Evolutionary conservation across 1,140 invertebrate genomes (phyloP).

Genomic region (Vanessa tameamea): DNA sequence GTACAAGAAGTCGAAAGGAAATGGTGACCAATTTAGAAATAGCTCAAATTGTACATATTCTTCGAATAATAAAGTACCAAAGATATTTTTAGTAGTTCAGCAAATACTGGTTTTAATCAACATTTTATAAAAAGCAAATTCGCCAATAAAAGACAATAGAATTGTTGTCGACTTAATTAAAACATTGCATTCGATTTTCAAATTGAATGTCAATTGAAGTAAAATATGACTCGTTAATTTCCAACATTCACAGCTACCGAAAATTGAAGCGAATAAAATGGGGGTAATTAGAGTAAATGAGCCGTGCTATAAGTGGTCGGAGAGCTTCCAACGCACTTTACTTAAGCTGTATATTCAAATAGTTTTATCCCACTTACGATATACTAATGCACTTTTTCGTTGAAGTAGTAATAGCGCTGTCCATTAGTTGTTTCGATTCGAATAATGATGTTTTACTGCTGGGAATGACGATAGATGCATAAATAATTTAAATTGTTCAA

Average conservation of each 20-base stretch:
- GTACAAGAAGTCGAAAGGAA: conserved; percentile 57
- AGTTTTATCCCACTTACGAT: conserved; percentile 72
- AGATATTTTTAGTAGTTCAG: conserved; percentile 12
- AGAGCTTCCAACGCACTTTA: conserved; percentile 67
- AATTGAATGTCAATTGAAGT: conserved; percentile 33
- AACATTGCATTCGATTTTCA: conserved; percentile 33
- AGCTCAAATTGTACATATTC: conserved; percentile 28
- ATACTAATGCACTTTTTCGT: conserved; percentile 76
- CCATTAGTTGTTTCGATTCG: conserved; percentile 68
- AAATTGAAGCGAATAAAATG: conserved; percentile 52
- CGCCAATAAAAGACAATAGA: conserved; percentile 45
- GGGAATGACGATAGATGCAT: conserved; percentile 54
- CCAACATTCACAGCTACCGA: conserved; percentile 41
- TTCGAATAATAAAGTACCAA: conserved; percentile 1
- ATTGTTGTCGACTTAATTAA: conserved; percentile 37
- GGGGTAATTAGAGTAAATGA: conserved; percentile 65
- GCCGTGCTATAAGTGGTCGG: conserved; percentile 64
- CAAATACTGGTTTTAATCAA: conserved; percentile 25
- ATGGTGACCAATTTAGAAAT: conserved; percentile 49
- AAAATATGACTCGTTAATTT: conserved; percentile 38
- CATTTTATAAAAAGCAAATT: conserved; percentile 37
- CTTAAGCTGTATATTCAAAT: conserved; percentile 75
- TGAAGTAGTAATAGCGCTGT: conserved; percentile 67
- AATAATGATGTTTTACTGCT: conserved; percentile 55
- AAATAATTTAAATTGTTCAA: conserved; percentile 51